These are phyloP conservation scores for Corticium candelabrum DNA, from an alignment of 37 sponge, comb jelly and placozoan species.

Conservation along the genomic window DNA sequence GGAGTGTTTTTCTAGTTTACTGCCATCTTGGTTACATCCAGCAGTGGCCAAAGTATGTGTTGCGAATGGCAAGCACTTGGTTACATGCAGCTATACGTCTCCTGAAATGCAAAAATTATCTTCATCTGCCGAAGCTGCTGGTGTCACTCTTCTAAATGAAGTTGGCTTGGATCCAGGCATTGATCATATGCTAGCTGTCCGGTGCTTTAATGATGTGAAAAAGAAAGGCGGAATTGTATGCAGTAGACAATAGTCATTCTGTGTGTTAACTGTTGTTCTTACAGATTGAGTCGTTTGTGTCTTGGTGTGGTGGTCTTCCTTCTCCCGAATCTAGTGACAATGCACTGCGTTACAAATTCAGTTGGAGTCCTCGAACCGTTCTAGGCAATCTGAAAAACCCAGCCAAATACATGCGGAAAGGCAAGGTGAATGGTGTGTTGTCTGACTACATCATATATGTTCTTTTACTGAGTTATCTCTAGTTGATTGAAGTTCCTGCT, in stretches of 20 bases:
- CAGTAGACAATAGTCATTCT: slow-evolving; percentile 3
- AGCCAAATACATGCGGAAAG: slow-evolving; percentile 64
- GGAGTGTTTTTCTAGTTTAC: slow-evolving; percentile 62
- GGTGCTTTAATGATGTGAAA: slow-evolving; percentile 74
- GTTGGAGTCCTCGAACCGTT: slow-evolving; percentile 84
- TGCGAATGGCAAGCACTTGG: slow-evolving; percentile 49
- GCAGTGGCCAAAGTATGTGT: slow-evolving; percentile 70
- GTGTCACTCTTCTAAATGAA: slow-evolving; percentile 76
- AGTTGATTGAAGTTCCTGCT: background rate
- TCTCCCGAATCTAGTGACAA: slow-evolving; percentile 69
- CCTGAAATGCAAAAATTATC: slow-evolving; percentile 43
- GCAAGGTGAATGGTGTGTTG: slow-evolving; percentile 40
- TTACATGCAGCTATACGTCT: slow-evolving; percentile 83
- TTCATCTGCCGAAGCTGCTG: slow-evolving; percentile 39
- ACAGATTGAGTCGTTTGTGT: slow-evolving; percentile 54
- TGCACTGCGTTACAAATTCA: slow-evolving; percentile 95
- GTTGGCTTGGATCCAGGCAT: slow-evolving; percentile 95
- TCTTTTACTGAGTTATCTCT: background rate
- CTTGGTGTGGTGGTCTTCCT: slow-evolving; percentile 89
- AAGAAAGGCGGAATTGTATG: slow-evolving; percentile 71
- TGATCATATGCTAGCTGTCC: slow-evolving; percentile 93
- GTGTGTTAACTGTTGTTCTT: too few relatives aligned
- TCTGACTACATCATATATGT: background rate
- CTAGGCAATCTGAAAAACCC: slow-evolving; percentile 46
- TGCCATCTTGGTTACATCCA: slow-evolving; percentile 68